A percentile compares a stretch with the other conserved stretches of the same genome.
phyloP scores from a whole-genome alignment of 2,888 invertebrate genomes.

The Melinaea menophilus region DNA sequence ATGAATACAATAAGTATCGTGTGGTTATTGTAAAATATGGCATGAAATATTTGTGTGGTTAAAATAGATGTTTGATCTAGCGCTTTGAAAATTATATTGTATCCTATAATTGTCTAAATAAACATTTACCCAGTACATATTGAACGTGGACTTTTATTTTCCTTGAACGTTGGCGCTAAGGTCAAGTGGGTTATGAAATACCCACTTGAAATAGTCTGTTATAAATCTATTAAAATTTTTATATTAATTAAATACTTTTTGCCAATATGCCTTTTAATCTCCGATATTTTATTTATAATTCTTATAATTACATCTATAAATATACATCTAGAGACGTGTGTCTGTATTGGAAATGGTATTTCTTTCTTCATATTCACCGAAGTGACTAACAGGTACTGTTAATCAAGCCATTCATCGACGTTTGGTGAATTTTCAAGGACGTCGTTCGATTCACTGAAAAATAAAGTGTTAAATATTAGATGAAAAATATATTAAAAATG shows the following conservation, averaged over 20 bases:
- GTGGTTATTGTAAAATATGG: slow-evolving; percentile 61
- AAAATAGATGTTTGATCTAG: slow-evolving; percentile 64
- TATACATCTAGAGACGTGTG: slow-evolving; percentile 10
- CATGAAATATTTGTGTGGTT: slow-evolving; percentile 56
- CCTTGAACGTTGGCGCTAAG: slow-evolving; percentile 8
- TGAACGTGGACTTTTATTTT: slow-evolving; percentile 41
- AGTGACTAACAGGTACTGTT: slow-evolving; percentile 33
- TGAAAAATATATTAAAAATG: slow-evolving; percentile 8
- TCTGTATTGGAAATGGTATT: slow-evolving; percentile 12
- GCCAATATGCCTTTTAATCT: slow-evolving; percentile 13
- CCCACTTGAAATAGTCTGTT: slow-evolving; percentile 9
- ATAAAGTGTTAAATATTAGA: slow-evolving; percentile 23
- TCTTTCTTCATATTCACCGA: slow-evolving; percentile 22
- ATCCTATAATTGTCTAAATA: slow-evolving; percentile 62
- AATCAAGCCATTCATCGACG: slow-evolving; percentile 87
- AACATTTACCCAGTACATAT: slow-evolving; percentile 72
- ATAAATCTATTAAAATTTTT: slow-evolving; percentile 10
- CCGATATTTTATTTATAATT: slow-evolving; percentile 12
- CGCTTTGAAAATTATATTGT: slow-evolving; percentile 70
- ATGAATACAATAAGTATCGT: slow-evolving; percentile 46
- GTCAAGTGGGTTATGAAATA: slow-evolving; percentile 18
- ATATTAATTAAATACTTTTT: not conserved
- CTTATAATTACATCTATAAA: slow-evolving; percentile 14
- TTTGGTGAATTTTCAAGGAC: slow-evolving; percentile 90
- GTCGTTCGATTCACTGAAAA: slow-evolving; percentile 89